A percentile compares a stretch with the other conserved stretches of the same genome.
These are phyloP conservation scores for Notocelia uddmanniana DNA, from an alignment of 2,888 invertebrate genomes.

Conservation along the genomic window DNA sequence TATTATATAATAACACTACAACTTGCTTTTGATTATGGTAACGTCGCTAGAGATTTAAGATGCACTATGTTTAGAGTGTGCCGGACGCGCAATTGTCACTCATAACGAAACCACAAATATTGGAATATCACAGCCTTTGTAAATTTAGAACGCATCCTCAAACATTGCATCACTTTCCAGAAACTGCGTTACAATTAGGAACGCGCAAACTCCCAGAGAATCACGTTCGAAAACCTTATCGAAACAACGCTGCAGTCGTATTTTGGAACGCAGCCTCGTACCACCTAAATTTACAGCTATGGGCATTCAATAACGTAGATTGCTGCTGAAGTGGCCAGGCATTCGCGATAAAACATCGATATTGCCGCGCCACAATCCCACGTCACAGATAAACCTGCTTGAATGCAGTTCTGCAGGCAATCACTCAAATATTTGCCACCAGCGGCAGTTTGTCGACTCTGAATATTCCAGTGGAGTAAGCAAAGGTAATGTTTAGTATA, in stretches of 20 bases:
- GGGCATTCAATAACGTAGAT: constrained; percentile 48
- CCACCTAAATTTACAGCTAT: constrained; percentile 27
- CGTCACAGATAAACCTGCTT: constrained; percentile 41
- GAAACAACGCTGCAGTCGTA: not conserved
- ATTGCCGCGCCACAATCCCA: constrained; percentile 40
- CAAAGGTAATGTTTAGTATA: constrained; percentile 68
- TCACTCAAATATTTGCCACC: constrained; percentile 72
- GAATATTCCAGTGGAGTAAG: constrained; percentile 57
- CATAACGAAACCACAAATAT: not conserved
- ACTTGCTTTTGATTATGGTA: too few species aligned
- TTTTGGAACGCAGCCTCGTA: not conserved
- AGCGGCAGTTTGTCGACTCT: constrained; percentile 58
- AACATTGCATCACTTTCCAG: not conserved
- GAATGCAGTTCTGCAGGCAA: constrained; percentile 59
- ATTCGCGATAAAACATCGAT: constrained; percentile 41
- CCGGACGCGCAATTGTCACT: too few species aligned
- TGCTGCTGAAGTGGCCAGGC: constrained; percentile 43
- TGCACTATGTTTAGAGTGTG: too few species aligned
- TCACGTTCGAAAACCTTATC: not conserved
- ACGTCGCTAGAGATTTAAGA: too few species aligned
- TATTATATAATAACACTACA: too few species aligned
- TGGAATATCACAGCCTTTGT: not conserved
- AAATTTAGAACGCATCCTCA: not conserved
- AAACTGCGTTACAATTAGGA: not conserved
- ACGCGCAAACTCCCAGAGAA: not conserved